These are phyloP conservation scores for Callorhinus ursinus DNA, from an alignment of 2,113 vertebrate species.

Conservation along the genomic window DNA sequence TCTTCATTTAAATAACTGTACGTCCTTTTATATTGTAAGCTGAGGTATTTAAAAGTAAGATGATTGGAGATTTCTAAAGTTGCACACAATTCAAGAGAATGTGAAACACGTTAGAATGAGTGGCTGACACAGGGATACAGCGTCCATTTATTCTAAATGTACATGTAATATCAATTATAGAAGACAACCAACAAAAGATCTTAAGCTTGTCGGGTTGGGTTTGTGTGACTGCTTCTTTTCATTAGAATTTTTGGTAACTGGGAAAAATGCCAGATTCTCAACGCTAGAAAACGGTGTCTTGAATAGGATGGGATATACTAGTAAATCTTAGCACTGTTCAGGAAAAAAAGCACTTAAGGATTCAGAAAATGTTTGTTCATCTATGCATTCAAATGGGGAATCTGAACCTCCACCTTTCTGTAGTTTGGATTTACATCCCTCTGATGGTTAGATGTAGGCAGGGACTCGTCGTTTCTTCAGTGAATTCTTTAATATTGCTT, in stretches of 20 bases:
- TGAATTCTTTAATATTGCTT: neutral
- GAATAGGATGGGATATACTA: constrained; percentile 56
- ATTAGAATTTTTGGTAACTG: constrained; percentile 75
- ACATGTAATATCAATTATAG: constrained; percentile 64
- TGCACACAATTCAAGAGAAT: constrained; percentile 68
- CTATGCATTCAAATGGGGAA: neutral
- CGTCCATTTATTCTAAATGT: constrained; percentile 72
- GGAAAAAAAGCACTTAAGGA: neutral
- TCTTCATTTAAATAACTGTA: constrained; percentile 70
- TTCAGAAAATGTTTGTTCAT: constrained; percentile 37
- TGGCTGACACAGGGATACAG: neutral
- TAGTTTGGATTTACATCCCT: neutral
- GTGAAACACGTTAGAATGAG: constrained; percentile 58
- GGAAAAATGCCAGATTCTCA: constrained; percentile 73
- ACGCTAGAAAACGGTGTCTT: constrained; percentile 19
- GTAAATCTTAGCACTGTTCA: constrained; percentile 2
- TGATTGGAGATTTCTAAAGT: constrained; percentile 74
- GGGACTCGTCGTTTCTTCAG: neutral
- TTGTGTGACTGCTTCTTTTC: constrained; percentile 76
- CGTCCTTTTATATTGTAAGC: constrained; percentile 67
- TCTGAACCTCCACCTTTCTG: neutral
- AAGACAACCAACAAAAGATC: constrained; percentile 73
- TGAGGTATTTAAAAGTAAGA: constrained; percentile 65
- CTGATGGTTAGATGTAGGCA: neutral
- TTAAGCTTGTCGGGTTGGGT: constrained; percentile 64